These are phyloP conservation scores for Apamea epomidion DNA, from an alignment of 2,888 invertebrate species.

Conservation along the genomic window DNA sequence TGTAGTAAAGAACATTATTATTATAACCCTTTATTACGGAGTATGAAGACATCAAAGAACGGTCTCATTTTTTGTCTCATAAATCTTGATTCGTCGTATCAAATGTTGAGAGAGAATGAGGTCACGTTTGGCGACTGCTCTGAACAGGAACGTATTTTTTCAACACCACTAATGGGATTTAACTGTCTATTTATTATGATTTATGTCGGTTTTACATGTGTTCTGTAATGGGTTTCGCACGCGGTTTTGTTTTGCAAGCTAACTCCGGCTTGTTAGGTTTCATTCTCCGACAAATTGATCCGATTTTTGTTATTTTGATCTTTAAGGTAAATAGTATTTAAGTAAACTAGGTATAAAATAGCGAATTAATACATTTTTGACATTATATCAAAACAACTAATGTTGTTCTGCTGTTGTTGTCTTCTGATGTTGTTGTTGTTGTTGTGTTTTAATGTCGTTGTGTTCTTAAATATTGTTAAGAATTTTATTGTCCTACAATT, in stretches of 20 bases:
- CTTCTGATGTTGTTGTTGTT: too few species aligned
- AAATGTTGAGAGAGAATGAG: conserved; percentile 64
- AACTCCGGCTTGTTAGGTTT: neutral
- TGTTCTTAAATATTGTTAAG: too few species aligned
- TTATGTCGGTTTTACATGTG: conserved; percentile 51
- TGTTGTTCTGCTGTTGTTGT: too few species aligned
- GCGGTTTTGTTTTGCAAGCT: conserved; percentile 13
- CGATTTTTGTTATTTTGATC: too few species aligned
- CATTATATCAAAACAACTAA: too few species aligned
- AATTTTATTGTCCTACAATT: too few species aligned
- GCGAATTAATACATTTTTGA: too few species aligned
- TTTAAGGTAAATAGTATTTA: too few species aligned
- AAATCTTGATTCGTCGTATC: conserved; percentile 62
- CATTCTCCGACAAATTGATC: too few species aligned
- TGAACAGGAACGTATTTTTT: conserved; percentile 67
- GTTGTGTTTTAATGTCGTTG: too few species aligned
- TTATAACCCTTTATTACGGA: conserved; percentile 38
- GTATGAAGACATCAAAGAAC: conserved; percentile 59
- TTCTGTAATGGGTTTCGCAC: conserved; percentile 17
- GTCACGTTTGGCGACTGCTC: conserved; percentile 70
- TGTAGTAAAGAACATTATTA: neutral
- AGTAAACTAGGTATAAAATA: too few species aligned
- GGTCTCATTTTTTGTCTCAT: conserved; percentile 61
- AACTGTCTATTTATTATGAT: conserved; percentile 58
- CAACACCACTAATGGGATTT: conserved; percentile 64